These are phyloP conservation scores for Lichenostomus cassidix DNA, from an alignment of 2,113 vertebrate species.

Conservation along the genomic window DNA sequence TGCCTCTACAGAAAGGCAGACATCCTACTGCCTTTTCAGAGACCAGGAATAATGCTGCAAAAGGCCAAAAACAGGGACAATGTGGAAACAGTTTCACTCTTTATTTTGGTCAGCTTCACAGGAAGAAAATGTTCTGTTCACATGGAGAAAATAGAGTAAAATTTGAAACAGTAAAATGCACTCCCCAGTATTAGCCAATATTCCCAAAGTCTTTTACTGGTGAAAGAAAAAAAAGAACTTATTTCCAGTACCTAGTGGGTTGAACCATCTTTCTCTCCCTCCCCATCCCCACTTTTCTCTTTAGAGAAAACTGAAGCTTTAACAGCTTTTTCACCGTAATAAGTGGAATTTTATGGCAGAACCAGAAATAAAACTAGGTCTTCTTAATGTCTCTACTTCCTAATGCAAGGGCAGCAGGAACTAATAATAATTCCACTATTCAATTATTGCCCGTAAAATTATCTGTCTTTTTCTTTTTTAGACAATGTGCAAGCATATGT, in stretches of 20 bases:
- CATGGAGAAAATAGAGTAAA: background rate
- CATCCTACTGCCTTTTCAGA: background rate
- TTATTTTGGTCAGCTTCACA: background rate
- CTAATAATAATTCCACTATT: background rate
- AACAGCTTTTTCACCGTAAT: background rate
- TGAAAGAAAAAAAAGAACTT: background rate
- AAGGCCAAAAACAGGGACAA: background rate
- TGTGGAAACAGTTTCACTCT: background rate
- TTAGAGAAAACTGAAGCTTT: background rate
- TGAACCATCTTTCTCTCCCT: background rate
- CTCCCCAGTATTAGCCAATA: background rate
- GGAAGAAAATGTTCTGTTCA: background rate
- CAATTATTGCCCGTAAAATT: background rate
- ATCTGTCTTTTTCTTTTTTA: background rate
- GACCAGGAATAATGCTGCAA: background rate
- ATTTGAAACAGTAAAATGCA: background rate
- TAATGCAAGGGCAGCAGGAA: background rate
- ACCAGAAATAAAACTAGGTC: background rate
- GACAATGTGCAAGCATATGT: background rate
- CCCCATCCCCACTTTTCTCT: background rate
- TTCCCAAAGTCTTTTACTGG: background rate
- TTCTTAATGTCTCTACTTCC: background rate
- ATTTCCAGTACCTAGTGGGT: background rate
- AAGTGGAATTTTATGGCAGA: background rate
- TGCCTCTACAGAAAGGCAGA: background rate